Evolutionary conservation across 1,140 invertebrate species (phyloP).

Genomic region (Hylyphantes graminicola): DNA sequence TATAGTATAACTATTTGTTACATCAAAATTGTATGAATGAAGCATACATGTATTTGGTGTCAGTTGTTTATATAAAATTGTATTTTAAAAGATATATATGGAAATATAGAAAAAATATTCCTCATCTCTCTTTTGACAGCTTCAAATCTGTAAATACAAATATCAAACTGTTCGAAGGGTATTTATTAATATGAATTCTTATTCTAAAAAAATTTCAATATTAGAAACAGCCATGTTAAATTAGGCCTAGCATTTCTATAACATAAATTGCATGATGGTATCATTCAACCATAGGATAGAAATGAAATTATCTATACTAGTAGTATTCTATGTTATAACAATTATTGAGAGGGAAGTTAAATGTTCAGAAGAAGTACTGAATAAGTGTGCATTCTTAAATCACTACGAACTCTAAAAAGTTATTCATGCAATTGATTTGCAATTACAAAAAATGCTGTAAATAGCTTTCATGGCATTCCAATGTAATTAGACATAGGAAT

Average conservation of each 20-base stretch:
- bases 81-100: too few species aligned
- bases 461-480: constrained; percentile 60
- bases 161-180: too few species aligned
- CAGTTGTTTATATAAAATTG: constrained; percentile 44
- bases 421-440: constrained; percentile 18
- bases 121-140: background rate
- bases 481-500: constrained; percentile 56
- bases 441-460: constrained; percentile 51
- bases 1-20: constrained; percentile 44
- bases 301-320: background rate
- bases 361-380: background rate
- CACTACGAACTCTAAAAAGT: constrained; percentile 8
- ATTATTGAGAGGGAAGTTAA: constrained; percentile 7
- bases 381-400: constrained; percentile 2
- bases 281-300: too few species aligned
- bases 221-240: too few species aligned
- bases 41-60: constrained; percentile 50
- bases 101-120: too few species aligned
- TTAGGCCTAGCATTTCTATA: too few species aligned
- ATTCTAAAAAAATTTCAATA: too few species aligned
- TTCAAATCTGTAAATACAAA: constrained; percentile 17
- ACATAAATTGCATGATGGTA: too few species aligned
- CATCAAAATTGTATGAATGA: constrained; percentile 48
- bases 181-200: too few species aligned
- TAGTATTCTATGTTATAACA: constrained; percentile 16